Base-by-base conservation (phyloP, 2,888 invertebrate genomes). In the Phyto melanocephala region DNA sequence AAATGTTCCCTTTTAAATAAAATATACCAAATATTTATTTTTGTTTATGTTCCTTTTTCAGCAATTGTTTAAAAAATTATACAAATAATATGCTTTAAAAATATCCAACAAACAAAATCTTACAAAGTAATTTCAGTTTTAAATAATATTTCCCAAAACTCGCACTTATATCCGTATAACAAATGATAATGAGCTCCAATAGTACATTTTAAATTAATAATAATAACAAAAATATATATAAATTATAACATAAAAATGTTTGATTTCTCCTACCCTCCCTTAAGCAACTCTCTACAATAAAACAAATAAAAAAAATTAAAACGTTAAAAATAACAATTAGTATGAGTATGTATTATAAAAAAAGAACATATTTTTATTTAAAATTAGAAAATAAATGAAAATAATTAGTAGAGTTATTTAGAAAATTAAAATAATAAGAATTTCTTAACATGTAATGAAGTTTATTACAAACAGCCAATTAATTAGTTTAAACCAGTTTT, bases 141-240 rank as follows among this genome's bases (percentile, higher is more conserved):
- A n/a, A n/a, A n/a, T n/a, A n/a, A n/a, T n/a, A n/a, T n/a, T n/a
- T n/a, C n/a, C n/a, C n/a, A n/a, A n/a, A n/a, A n/a, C n/a, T n/a
- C n/a, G n/a, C n/a, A n/a, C n/a, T n/a, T n/a, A n/a, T n/a, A 0
- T 5, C 52, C 20, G 4, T 62, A 63, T 33, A 17, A 45, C 28
- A 28, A 63, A 28, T 63, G 45, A n/a, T 35, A 35, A 50, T 35
- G 50, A 50, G 65, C 47, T 65, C 65, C 65, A 50, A 35, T 22
- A 65, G 50, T 50, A 50, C 50, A 50, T 50, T 50, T 8, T 0
- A 50, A 37, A 10, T 15, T 47, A 17, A 17, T 33, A 42, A 62
- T 40, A 33, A 63, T 47, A 47, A 13, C 47, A 0, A 15, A 8
- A 40, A 11, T n/a, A 40, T 11, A 40, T 5, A 1, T 2, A 40